These are phyloP conservation scores for Octopus sinensis DNA, from an alignment of 1,140 invertebrate genomes.

Conservation along the genomic window DNA sequence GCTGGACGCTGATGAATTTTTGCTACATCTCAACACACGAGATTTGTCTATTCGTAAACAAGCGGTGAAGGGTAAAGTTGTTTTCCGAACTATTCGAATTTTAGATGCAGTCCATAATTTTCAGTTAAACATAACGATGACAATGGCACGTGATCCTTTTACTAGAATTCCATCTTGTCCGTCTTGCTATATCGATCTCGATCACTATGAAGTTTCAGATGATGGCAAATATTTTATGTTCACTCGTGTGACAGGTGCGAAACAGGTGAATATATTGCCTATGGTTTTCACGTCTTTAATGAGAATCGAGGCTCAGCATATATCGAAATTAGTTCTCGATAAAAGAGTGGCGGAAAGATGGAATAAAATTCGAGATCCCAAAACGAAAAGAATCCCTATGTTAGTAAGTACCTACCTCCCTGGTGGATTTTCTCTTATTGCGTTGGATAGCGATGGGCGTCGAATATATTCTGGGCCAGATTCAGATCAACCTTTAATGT, in stretches of 20 bases:
- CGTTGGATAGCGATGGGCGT: not conserved
- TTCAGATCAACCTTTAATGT: not conserved
- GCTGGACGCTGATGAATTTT: not conserved
- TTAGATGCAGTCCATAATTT: not conserved
- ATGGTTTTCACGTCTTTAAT: not conserved
- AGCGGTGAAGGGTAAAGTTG: not conserved
- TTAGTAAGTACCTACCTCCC: not conserved
- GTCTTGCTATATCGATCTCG: not conserved
- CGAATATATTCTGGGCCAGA: not conserved
- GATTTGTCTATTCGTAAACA: not conserved
- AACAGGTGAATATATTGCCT: not conserved
- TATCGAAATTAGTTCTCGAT: not conserved
- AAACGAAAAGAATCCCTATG: not conserved
- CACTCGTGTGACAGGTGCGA: not conserved
- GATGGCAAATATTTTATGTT: not conserved
- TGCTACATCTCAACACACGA: not conserved
- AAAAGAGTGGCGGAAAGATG: not conserved
- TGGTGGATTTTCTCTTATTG: not conserved
- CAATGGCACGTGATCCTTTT: not conserved
- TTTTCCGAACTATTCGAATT: not conserved
- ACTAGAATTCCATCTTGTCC: not conserved
- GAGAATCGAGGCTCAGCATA: no score
- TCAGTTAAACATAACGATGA: not conserved
- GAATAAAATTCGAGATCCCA: not conserved
- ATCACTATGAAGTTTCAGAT: not conserved